Percentiles rank a stretch among this genome's conserved stretches.
Evolutionary conservation across 2,113 vertebrate species (phyloP).

Genomic region (Dasyornis broadbenti): DNA sequence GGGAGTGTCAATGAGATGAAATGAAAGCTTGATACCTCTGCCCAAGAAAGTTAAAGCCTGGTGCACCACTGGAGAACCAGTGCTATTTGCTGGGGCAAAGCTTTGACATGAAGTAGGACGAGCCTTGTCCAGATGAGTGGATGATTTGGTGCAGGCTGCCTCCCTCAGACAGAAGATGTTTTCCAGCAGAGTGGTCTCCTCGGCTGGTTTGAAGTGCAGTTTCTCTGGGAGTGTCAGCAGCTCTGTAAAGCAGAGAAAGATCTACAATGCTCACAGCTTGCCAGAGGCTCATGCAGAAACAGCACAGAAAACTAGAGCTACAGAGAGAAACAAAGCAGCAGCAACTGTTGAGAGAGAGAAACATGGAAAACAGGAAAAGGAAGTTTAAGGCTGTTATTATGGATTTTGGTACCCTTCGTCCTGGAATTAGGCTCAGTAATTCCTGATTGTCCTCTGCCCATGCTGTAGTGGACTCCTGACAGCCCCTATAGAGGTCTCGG

Average conservation of each 20-base stretch:
- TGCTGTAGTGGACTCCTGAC: neutral
- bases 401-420: neutral
- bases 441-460: neutral
- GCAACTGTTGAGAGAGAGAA: neutral
- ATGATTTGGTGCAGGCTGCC: neutral
- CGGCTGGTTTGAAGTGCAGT: neutral
- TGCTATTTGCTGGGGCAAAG: neutral
- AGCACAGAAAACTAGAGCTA: neutral
- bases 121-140: neutral
- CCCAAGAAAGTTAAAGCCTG: neutral
- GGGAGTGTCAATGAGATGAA: neutral
- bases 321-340: neutral
- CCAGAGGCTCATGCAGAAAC: neutral
- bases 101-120: neutral
- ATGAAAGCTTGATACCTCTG: neutral
- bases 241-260: neutral
- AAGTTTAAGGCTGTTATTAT: neutral
- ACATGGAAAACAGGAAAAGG: neutral
- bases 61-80: neutral
- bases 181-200: neutral
- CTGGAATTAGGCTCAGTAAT: neutral
- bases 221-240: neutral
- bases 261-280: neutral
- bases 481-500: neutral
- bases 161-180: neutral